Conservation (phyloP, 2,888 invertebrate genomes). For the Alsophila aescularia region DNA sequence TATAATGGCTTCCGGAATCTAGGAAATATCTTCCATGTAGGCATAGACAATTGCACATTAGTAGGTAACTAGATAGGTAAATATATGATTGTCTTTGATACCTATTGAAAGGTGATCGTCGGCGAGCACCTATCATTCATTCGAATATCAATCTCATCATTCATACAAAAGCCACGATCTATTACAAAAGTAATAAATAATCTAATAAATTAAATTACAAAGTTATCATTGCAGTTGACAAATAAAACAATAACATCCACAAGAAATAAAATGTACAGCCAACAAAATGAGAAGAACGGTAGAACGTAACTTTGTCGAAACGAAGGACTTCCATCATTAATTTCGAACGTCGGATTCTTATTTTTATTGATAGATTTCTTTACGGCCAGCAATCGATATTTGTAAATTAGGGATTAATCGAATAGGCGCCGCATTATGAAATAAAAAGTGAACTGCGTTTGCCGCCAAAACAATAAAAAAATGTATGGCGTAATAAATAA, state of each 20-base stretch:
- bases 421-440: conserved; percentile 1
- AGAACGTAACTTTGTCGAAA: conserved; percentile 8
- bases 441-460: neutral
- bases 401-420: conserved; percentile 16
- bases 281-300: too few species aligned
- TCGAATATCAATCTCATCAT: conserved; percentile 9
- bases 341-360: conserved; percentile 52
- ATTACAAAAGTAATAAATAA: conserved; percentile 10
- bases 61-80: too few species aligned
- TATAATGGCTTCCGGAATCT: too few species aligned
- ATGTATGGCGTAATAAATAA: too few species aligned
- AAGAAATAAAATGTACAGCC: neutral
- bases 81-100: too few species aligned
- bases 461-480: neutral
- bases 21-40: too few species aligned
- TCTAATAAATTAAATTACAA: conserved; percentile 7
- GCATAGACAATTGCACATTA: too few species aligned
- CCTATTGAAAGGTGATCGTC: too few species aligned
- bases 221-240: neutral
- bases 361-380: conserved; percentile 50
- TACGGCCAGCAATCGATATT: conserved; percentile 22
- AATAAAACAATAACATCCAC: neutral
- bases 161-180: conserved; percentile 1
- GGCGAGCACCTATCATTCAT: neutral
- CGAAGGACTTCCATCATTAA: conserved; percentile 38